Percentiles rank a stretch among this genome's conserved stretches.
Evolutionary conservation across 2,888 invertebrate species (phyloP).

Genomic region (Dasypogon diadema): DNA sequence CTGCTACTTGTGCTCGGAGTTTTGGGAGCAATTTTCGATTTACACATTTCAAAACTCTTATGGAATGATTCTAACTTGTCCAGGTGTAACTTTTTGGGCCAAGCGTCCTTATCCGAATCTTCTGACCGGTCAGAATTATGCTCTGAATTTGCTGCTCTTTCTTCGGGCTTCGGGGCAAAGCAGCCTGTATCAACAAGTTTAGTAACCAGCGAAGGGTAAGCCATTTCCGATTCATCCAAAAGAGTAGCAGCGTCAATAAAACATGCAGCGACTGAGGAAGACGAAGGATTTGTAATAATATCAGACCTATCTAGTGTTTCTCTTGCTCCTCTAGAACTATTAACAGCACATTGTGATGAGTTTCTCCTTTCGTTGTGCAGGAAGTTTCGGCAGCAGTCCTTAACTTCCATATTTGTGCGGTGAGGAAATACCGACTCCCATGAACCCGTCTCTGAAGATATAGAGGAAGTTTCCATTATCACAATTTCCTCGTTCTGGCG

Average conservation of each 20-base stretch:
- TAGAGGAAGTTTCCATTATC: constrained; percentile 74
- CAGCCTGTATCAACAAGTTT: constrained; percentile 47
- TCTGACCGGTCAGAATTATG: constrained; percentile 11
- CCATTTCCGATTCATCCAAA: constrained; percentile 76
- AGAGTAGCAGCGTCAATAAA: constrained; percentile 84
- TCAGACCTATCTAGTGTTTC: not conserved
- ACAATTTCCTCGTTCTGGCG: constrained; percentile 75
- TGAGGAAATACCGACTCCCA: constrained; percentile 75
- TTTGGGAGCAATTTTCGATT: constrained; percentile 55
- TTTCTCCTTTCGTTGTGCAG: constrained; percentile 67
- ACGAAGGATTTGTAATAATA: constrained; percentile 30
- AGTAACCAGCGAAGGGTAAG: constrained; percentile 60
- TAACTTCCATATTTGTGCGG: constrained; percentile 62
- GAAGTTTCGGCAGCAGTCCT: constrained; percentile 69
- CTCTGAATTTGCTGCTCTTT: constrained; percentile 2
- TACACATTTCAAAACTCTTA: constrained; percentile 66
- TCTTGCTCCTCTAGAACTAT: not conserved
- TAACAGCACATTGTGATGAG: constrained; percentile 53
- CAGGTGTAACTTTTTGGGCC: constrained; percentile 48
- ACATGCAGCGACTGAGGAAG: constrained; percentile 70
- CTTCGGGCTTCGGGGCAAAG: constrained; percentile 22
- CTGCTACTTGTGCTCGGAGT: constrained; percentile 55
- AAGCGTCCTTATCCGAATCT: constrained; percentile 46
- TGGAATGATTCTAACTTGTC: constrained; percentile 66
- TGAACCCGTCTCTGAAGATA: constrained; percentile 75